A percentile compares a stretch with the other conserved stretches of the same genome.
These are phyloP conservation scores for Coendou prehensilis DNA, from an alignment of 2,797 vertebrate genomes.

Conservation along the genomic window DNA sequence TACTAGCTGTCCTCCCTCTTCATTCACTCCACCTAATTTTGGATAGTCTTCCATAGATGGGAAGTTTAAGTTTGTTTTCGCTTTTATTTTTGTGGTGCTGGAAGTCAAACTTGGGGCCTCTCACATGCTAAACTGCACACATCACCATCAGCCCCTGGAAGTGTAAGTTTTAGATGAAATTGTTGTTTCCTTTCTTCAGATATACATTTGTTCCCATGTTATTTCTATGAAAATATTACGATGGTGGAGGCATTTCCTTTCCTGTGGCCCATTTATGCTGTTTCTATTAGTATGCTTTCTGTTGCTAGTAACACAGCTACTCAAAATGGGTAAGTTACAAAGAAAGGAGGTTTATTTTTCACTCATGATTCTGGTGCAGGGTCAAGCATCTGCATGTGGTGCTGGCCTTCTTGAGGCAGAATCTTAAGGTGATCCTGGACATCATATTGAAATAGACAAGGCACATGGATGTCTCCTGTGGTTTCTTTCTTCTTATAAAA, in stretches of 20 bases:
- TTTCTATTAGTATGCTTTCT: background rate
- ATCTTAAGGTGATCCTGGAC: background rate
- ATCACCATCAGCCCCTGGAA: background rate
- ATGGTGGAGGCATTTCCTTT: background rate
- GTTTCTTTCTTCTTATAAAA: background rate
- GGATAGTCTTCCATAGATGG: background rate
- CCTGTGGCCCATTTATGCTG: background rate
- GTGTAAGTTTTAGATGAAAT: constrained; percentile 13
- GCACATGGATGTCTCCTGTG: background rate
- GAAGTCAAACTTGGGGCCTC: background rate
- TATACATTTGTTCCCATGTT: background rate
- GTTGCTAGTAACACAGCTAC: background rate
- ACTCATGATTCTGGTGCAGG: background rate
- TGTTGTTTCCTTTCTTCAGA: constrained; percentile 31
- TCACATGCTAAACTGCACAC: background rate
- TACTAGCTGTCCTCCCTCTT: background rate
- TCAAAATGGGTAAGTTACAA: background rate
- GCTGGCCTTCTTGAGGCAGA: background rate
- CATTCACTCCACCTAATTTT: constrained; percentile 4
- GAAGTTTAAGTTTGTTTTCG: background rate
- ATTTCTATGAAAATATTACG: constrained; percentile 37
- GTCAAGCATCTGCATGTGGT: background rate
- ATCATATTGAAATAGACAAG: background rate
- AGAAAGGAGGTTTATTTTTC: background rate
- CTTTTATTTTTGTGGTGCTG: background rate